A percentile compares a stretch with the other conserved stretches of the same genome.
Evolutionary conservation across 2,888 invertebrate species (phyloP).

Genomic region (Nomada flava): DNA sequence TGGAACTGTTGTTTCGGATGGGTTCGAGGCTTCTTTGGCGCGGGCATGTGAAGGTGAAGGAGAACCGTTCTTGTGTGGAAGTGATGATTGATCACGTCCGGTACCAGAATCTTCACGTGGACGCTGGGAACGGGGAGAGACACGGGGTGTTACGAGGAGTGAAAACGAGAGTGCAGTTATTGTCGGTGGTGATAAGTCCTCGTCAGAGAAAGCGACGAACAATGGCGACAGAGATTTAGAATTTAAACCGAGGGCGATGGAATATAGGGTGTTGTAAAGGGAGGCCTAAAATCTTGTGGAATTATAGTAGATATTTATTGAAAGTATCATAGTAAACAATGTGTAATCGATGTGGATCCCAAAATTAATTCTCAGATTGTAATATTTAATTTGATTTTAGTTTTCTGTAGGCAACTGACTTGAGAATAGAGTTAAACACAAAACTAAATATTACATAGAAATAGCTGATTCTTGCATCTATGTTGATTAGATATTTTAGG

Average conservation of each 20-base stretch:
- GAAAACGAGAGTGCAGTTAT: constrained; percentile 43
- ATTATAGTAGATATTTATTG: no score
- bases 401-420: no score
- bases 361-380: not conserved
- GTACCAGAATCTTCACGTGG: constrained; percentile 86
- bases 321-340: no score
- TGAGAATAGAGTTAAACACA: no score
- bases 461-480: no score
- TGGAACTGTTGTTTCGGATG: constrained; percentile 85
- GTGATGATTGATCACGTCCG: constrained; percentile 87
- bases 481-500: no score
- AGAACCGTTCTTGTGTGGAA: constrained; percentile 87
- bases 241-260: no score
- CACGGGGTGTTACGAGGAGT: not conserved
- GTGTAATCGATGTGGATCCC: no score
- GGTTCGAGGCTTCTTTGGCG: constrained; percentile 40
- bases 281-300: no score
- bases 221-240: not conserved
- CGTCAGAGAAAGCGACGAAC: constrained; percentile 50
- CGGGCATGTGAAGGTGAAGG: constrained; percentile 85
- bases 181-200: constrained; percentile 25
- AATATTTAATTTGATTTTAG: not conserved
- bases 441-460: no score
- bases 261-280: no score
- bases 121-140: constrained; percentile 82